Evolutionary conservation across 2,888 invertebrate genomes (phyloP), one percentile per base, ranked within the genome.

Genomic region (Drosophila infuscata): DNA sequence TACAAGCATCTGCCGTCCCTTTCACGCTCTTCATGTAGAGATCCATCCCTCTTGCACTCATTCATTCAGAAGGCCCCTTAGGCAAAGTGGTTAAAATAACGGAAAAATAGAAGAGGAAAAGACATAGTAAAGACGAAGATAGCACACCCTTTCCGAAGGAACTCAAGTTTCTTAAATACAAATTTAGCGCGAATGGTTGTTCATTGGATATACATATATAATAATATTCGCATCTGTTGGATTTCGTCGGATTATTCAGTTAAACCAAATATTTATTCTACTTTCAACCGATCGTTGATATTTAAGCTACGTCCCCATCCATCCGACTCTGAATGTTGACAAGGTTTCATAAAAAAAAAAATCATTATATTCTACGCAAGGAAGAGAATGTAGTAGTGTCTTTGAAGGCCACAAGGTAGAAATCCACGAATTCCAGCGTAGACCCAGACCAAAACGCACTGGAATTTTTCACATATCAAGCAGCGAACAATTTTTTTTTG

Each of bases 381-480:
- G 15, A 46, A 25, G 4, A 25, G 15, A 25, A 46, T 25, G 7
- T 8, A 15, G 15, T 25, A 46, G 8, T 4, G 25, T 46, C 8
- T 46, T 2, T 46, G 25, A 46, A 25, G 46, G 46, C 25, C 46
- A 46, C 25, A 2, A 46, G 2, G 15, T 3, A 8, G 15, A 46
- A 46, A 15, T 25, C 46, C 46, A 46, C 25, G 25, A 46, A 46
- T 46, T 46, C 46, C 46, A 46, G 46, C 46, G 25, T 29, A 25
- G 8, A 46, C 46, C 46, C 46, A 46, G 46, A 25, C n/a, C 68
- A 61, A 65, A 71, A 59, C 63, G 65, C 59, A 65, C 54, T 66
- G 70, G 68, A 52, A 61, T 25, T 46, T 46, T 46, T 25, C 46
- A 46, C 46, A 46, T 46, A 46, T 46, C 15, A 46, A 46, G 46